phyloP scores from a whole-genome alignment of 2,888 invertebrate genomes.

The Opisthograptis luteolata region DNA sequence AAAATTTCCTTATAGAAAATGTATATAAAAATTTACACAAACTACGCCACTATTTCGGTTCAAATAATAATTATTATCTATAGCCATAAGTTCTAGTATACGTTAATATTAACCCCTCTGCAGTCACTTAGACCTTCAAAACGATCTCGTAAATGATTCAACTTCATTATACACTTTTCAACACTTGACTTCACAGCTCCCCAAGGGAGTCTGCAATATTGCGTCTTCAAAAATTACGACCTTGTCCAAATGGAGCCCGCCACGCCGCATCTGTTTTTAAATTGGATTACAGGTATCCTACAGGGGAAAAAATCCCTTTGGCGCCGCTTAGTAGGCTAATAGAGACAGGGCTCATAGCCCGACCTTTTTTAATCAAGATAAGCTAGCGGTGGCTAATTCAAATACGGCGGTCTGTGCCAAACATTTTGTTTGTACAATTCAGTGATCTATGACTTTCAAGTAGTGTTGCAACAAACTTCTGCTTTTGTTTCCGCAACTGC shows the following conservation, averaged over 20 bases:
- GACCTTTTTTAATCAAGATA: constrained; percentile 59
- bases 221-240: constrained; percentile 18
- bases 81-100: too few relatives aligned
- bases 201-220: constrained; percentile 37
- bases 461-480: too few relatives aligned
- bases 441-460: too few relatives aligned
- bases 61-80: too few relatives aligned
- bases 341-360: constrained; percentile 51
- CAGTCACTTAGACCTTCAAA: too few relatives aligned
- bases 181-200: constrained; percentile 10
- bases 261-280: constrained; percentile 38
- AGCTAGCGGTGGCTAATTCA: constrained; percentile 41
- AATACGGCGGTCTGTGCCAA: constrained; percentile 29
- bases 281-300: constrained; percentile 53
- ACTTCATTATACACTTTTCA: neutral
- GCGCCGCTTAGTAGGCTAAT: constrained; percentile 51
- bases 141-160: neutral
- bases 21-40: too few relatives aligned
- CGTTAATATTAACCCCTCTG: too few relatives aligned
- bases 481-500: too few relatives aligned
- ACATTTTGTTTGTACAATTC: constrained; percentile 30
- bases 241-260: constrained; percentile 14
- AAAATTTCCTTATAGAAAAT: too few relatives aligned
- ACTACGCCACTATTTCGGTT: too few relatives aligned
- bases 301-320: constrained; percentile 47